These are phyloP conservation scores for Baronia brevicornis DNA, from an alignment of 2,888 invertebrate genomes.

Conservation along the genomic window DNA sequence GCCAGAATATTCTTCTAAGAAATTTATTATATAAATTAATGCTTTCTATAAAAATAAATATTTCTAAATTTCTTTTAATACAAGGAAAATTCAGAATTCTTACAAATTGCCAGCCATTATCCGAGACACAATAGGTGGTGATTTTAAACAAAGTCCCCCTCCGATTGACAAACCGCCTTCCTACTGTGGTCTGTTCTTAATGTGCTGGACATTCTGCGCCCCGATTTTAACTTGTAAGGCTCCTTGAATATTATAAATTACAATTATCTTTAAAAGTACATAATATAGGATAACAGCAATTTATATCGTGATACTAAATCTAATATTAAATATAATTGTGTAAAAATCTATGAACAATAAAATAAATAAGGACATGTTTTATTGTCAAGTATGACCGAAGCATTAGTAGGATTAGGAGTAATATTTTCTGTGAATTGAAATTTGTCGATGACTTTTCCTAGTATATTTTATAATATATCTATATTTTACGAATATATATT, in stretches of 20 bases:
- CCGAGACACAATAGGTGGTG: conserved; percentile 55
- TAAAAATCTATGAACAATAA: too few species aligned
- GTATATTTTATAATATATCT: too few species aligned
- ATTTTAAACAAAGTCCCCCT: conserved; percentile 63
- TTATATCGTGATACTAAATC: too few species aligned
- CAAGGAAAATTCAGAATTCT: conserved; percentile 26
- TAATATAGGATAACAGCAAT: too few species aligned
- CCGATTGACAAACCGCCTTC: conserved; percentile 50
- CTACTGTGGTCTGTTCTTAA: conserved; percentile 62
- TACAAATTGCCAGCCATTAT: conserved; percentile 25
- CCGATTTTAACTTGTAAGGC: conserved; percentile 35
- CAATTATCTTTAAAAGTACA: conserved; percentile 8
- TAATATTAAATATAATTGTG: too few species aligned
- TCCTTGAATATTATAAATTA: conserved; percentile 12
- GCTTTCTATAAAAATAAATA: conserved; percentile 7
- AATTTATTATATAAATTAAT: conserved; percentile 17
- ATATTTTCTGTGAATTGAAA: too few species aligned
- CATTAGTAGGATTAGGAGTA: too few species aligned
- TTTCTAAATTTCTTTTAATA: not conserved
- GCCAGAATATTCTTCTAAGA: conserved; percentile 2
- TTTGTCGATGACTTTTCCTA: too few species aligned
- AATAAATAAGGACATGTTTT: too few species aligned
- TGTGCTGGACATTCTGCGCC: conserved; percentile 66
- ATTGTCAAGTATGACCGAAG: too few species aligned
- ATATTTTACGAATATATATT: too few species aligned